A percentile compares a stretch with the other conserved stretches of the same genome.
phyloP scores from a whole-genome alignment of 2,888 invertebrate species.

The Plusia festucae region DNA sequence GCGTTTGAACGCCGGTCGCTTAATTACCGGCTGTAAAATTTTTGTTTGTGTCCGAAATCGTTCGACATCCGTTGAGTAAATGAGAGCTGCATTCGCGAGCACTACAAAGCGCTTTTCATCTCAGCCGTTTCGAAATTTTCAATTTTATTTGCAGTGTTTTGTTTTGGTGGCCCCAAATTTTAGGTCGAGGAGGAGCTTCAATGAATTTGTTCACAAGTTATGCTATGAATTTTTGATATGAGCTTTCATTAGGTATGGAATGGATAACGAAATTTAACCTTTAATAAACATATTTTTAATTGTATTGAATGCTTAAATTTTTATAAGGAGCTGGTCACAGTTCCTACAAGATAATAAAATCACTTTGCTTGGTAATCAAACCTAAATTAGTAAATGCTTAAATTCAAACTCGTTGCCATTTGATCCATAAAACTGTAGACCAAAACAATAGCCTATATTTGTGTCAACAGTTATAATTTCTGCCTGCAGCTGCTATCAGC shows the following conservation, averaged over 20 bases:
- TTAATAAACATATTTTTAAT: no score
- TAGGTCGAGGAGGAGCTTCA: conserved; percentile 59
- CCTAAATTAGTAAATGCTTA: no score
- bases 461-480: neutral
- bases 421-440: neutral
- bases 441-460: neutral
- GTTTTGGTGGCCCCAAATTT: conserved; percentile 48
- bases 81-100: conserved; percentile 65
- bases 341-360: no score
- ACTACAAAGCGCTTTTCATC: conserved; percentile 66
- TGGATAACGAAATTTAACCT: no score
- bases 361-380: no score
- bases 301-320: no score
- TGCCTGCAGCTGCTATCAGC: neutral
- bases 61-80: conserved; percentile 66
- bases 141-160: conserved; percentile 63
- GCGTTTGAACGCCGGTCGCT: conserved; percentile 61
- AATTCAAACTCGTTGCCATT: neutral
- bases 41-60: conserved; percentile 74
- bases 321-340: no score
- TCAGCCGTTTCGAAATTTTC: conserved; percentile 58
- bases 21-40: conserved; percentile 76
- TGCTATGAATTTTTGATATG: conserved; percentile 27
- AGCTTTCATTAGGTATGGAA: no score
- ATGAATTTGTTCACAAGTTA: conserved; percentile 57